phyloP scores from a whole-genome alignment of 1,140 invertebrate species.

The Leptinotarsa texana region DNA sequence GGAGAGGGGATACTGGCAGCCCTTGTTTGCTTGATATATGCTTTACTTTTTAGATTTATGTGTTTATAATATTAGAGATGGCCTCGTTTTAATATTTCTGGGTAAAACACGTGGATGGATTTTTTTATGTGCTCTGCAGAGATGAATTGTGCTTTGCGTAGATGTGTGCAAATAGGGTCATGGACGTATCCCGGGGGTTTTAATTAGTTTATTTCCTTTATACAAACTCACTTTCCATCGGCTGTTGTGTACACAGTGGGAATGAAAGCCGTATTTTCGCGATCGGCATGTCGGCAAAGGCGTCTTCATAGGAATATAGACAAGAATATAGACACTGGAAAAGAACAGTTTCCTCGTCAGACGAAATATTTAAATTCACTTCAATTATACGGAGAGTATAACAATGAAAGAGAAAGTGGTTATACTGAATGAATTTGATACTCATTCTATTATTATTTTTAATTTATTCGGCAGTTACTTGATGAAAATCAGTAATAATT shows the following conservation, averaged over 20 bases:
- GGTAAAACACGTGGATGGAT: constrained; percentile 36
- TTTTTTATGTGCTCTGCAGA: constrained; percentile 25
- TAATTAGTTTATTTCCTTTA: neutral
- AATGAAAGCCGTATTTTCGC: no score
- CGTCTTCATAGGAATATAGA: no score
- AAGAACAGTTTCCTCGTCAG: no score
- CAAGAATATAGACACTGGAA: no score
- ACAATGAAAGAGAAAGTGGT: no score
- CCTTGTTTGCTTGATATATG: constrained; percentile 51
- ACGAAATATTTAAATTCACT: no score
- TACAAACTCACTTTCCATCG: neutral
- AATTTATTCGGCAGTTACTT: no score
- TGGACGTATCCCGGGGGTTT: neutral
- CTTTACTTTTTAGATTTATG: constrained; percentile 51
- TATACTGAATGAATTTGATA: no score
- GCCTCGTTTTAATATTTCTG: constrained; percentile 39
- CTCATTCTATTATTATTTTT: no score
- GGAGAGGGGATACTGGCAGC: constrained; percentile 34
- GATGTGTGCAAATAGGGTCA: neutral
- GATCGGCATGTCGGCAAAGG: no score
- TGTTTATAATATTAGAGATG: constrained; percentile 49
- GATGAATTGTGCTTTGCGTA: neutral
- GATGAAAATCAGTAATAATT: no score
- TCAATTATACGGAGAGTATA: no score
- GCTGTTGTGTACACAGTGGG: neutral